Evolutionary conservation across 1,140 invertebrate genomes (phyloP).

Genomic region (Meloidogyne hapla): DNA sequence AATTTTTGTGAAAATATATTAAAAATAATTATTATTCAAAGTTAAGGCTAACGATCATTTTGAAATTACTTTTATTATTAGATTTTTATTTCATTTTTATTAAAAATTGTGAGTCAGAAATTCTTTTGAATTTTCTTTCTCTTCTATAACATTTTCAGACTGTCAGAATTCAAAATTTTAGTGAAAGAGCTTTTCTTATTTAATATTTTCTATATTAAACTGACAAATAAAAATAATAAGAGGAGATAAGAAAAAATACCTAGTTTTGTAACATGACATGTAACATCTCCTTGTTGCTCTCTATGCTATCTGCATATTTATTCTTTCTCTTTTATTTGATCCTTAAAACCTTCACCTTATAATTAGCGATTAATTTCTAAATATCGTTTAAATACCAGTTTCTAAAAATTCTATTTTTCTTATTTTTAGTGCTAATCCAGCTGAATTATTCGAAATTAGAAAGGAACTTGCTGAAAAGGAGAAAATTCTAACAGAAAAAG

Average conservation of each 20-base stretch:
- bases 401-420: neutral
- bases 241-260: too few relatives aligned
- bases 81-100: neutral
- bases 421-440: constrained; percentile 30
- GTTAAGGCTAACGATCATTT: neutral
- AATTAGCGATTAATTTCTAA: too few relatives aligned
- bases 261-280: too few relatives aligned
- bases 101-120: neutral
- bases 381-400: neutral
- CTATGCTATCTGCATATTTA: too few relatives aligned
- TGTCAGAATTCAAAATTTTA: too few relatives aligned
- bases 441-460: constrained; percentile 36
- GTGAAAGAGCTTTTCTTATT: too few relatives aligned
- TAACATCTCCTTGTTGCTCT: too few relatives aligned
- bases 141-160: neutral
- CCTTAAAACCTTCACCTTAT: too few relatives aligned
- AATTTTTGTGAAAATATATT: neutral
- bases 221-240: too few relatives aligned
- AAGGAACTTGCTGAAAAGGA: constrained; percentile 30
- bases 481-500: constrained; percentile 10
- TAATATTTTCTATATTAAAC: too few relatives aligned
- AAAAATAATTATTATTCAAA: neutral
- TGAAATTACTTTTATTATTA: too few relatives aligned
- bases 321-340: too few relatives aligned
- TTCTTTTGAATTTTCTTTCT: neutral